Percentiles rank a stretch among this genome's conserved stretches.
These are phyloP conservation scores for Myathropa florea DNA, from an alignment of 2,888 invertebrate species.

Conservation along the genomic window DNA sequence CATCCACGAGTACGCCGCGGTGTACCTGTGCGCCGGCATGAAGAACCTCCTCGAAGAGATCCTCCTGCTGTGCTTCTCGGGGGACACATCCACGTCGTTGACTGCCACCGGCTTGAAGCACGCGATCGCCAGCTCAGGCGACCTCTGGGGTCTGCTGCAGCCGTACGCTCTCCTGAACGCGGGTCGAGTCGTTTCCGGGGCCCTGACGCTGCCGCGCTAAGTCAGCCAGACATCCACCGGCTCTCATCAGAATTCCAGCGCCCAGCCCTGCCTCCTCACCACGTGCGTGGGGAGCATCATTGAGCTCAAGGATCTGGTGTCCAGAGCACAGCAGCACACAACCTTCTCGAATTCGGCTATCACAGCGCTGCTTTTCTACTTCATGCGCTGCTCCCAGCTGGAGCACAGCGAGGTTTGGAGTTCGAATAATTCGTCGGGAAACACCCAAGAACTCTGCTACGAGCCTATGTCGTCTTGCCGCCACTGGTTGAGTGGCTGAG, in stretches of 20 bases:
- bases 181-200: constrained; percentile 92
- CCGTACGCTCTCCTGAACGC: constrained; percentile 95
- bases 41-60: constrained; percentile 95
- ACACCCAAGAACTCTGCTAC: constrained; percentile 88
- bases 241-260: constrained; percentile 75
- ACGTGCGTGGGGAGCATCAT: constrained; percentile 93
- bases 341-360: constrained; percentile 86
- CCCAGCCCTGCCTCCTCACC: constrained; percentile 88
- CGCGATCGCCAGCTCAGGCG: constrained; percentile 92
- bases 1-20: constrained; percentile 94
- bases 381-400: constrained; percentile 94
- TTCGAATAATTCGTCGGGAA: constrained; percentile 77
- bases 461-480: constrained; percentile 93
- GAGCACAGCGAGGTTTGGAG: constrained; percentile 85
- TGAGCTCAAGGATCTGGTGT: constrained; percentile 89
- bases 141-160: constrained; percentile 94
- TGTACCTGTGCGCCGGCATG: constrained; percentile 93
- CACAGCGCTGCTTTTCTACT: constrained; percentile 92
- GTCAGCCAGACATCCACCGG: constrained; percentile 86
- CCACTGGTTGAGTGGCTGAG: constrained; percentile 95
- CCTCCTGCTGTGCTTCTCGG: constrained; percentile 85
- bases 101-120: constrained; percentile 91
- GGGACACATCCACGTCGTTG: constrained; percentile 84
- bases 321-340: constrained; percentile 82
- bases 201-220: constrained; percentile 92